phyloP scores from a whole-genome alignment of 1,140 invertebrate species.

The Zaprionus taronus region DNA sequence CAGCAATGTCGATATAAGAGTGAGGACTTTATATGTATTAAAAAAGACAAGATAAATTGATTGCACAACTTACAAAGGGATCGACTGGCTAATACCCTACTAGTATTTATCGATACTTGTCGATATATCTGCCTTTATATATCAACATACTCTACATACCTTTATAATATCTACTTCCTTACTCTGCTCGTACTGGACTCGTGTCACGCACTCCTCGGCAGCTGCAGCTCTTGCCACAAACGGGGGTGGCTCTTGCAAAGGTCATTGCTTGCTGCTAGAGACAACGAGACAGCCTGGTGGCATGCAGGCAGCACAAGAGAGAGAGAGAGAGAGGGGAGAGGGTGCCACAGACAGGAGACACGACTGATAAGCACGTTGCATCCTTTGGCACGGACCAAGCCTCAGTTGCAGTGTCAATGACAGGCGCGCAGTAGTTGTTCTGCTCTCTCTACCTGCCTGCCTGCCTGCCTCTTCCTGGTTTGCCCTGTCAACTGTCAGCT shows the following conservation, averaged over 20 bases:
- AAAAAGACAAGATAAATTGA: too few species aligned
- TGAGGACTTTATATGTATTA: not conserved
- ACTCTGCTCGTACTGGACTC: not conserved
- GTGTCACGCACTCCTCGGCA: constrained; percentile 12
- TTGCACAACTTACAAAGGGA: not conserved
- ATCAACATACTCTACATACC: not conserved
- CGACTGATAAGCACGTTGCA: constrained; percentile 33
- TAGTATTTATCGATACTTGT: not conserved
- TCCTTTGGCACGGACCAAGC: constrained; percentile 34
- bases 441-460: not conserved
- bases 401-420: constrained; percentile 37
- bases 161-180: not conserved
- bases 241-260: constrained; percentile 33
- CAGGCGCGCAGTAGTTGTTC: not conserved
- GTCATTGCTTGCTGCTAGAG: constrained; percentile 45
- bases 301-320: not conserved
- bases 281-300: constrained; percentile 7
- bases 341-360: constrained; percentile 3
- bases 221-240: constrained; percentile 5
- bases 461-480: not conserved
- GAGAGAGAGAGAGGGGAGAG: not conserved
- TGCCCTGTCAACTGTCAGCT: constrained; percentile 46
- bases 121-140: too few species aligned
- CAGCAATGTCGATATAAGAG: not conserved
- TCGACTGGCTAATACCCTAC: not conserved